These are phyloP conservation scores for Watsonalla cultraria DNA, from an alignment of 2,888 invertebrate species.

Conservation along the genomic window DNA sequence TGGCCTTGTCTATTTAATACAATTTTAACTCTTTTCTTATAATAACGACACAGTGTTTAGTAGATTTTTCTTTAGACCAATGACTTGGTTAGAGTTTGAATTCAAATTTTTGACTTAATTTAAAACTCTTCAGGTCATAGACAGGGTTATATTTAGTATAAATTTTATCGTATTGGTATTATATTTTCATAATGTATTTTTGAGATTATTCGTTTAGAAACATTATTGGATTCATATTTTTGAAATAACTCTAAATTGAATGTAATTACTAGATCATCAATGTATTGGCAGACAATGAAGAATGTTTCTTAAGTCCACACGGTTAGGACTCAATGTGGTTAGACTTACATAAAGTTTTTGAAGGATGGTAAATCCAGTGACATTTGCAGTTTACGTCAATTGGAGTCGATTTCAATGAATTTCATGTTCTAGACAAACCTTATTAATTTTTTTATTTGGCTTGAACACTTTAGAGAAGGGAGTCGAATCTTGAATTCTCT, in stretches of 20 bases:
- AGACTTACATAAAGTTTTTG: constrained; percentile 27
- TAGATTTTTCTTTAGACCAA: constrained; percentile 42
- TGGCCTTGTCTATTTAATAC: constrained; percentile 53
- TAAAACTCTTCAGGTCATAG: constrained; percentile 78
- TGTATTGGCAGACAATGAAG: constrained; percentile 48
- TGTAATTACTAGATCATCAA: constrained; percentile 62
- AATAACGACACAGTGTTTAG: constrained; percentile 9
- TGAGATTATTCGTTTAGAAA: constrained; percentile 75
- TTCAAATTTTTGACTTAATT: constrained; percentile 54
- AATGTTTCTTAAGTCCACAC: constrained; percentile 28
- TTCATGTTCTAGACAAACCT: constrained; percentile 18
- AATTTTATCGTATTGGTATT: constrained; percentile 78
- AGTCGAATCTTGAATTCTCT: constrained; percentile 44
- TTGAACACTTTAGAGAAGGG: constrained; percentile 28
- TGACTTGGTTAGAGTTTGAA: constrained; percentile 73
- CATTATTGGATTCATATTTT: constrained; percentile 77
- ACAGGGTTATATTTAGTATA: constrained; percentile 79
- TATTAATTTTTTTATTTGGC: constrained; percentile 20
- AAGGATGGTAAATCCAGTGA: constrained; percentile 18
- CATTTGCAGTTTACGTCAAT: constrained; percentile 23
- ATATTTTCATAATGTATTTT: constrained; percentile 79
- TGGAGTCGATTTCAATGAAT: constrained; percentile 18
- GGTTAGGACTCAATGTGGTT: constrained; percentile 11
- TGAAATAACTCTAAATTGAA: constrained; percentile 72
- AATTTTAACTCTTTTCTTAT: constrained; percentile 26